Base-by-base conservation (phyloP, 2,113 vertebrate genomes). In the Syngnathus typhle region DNA sequence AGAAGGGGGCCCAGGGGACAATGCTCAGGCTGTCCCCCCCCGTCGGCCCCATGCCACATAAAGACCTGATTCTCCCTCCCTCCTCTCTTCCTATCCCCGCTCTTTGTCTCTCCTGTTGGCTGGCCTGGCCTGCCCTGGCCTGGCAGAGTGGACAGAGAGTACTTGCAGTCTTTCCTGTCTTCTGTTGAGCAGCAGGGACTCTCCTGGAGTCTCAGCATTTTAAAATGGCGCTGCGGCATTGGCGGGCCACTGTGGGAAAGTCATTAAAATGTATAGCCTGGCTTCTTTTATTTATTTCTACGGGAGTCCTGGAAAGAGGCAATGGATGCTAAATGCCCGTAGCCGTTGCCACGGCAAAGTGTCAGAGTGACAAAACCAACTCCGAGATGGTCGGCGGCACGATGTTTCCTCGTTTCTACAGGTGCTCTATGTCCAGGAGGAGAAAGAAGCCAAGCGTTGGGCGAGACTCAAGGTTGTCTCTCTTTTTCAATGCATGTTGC, bases 181-280 rank as follows among this genome's bases (percentile, higher is more conserved):
- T 80, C 73, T 84, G 79, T 67, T 51, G 64, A 80, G 65, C 78
- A 69, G 69, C 75, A 77, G 75, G 81, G 84, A 85, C 78, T 86
- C 82, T 83, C 78, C 68, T 80, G 77, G 49, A 60, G 68, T 41
- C 74, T 52, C 56, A 65, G 79, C 78, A 77, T 83, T 87, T 85
- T 84, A 80, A 88, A 62, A 69, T 70, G 75, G 78, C 69, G 67
- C 71, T 81, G 81, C 85, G 80, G 80, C 83, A 84, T 83, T 84
- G 66, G 81, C 82, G 79, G 71, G 77, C 77, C 68, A 73, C 88
- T 92, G 90, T 91, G 90, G 90, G 90, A 91, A 91, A 90, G 89
- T 88, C 87, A 91, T 91, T 91, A 86, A 91, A 89, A 88, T 90
- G 88, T 83, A 88, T 88, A 89, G 85, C 81, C 83, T 87, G 84